Evolutionary conservation across 1,140 invertebrate species (phyloP).

Genomic region (Olivierus martensii): DNA sequence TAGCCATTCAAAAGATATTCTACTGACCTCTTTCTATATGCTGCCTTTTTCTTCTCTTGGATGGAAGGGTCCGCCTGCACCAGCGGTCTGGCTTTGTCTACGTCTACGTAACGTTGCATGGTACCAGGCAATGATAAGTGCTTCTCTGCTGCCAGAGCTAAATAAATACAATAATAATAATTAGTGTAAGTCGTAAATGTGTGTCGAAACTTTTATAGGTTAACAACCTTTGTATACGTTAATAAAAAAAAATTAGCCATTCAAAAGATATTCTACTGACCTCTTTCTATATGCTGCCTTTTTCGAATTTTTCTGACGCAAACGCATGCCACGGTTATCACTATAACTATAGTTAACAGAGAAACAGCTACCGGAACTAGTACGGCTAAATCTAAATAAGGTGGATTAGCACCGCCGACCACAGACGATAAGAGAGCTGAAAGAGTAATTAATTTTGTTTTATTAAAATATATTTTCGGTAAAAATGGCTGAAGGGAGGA

Average conservation of each 20-base stretch:
- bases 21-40: slow-evolving; percentile 16
- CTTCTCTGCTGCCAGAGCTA: slow-evolving; percentile 9
- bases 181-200: background rate
- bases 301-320: slow-evolving; percentile 17
- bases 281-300: slow-evolving; percentile 16
- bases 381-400: slow-evolving; percentile 17
- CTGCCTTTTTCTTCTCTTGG: slow-evolving; percentile 10
- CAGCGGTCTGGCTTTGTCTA: slow-evolving; percentile 13
- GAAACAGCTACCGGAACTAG: slow-evolving; percentile 20
- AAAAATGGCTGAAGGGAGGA: background rate
- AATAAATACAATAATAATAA: background rate
- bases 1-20: background rate
- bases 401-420: background rate
- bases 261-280: background rate
- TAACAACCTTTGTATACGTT: background rate
- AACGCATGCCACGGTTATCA: slow-evolving; percentile 19
- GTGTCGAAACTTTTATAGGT: background rate
- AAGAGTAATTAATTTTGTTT: background rate
- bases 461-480: background rate
- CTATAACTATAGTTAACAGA: slow-evolving; percentile 17
- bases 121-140: background rate
- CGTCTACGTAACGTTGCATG: slow-evolving; percentile 14
- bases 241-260: background rate
- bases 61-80: slow-evolving; percentile 3
- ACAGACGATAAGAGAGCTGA: background rate